These are phyloP conservation scores for Eclectus roratus DNA, from an alignment of 2,113 vertebrate species.

Conservation along the genomic window DNA sequence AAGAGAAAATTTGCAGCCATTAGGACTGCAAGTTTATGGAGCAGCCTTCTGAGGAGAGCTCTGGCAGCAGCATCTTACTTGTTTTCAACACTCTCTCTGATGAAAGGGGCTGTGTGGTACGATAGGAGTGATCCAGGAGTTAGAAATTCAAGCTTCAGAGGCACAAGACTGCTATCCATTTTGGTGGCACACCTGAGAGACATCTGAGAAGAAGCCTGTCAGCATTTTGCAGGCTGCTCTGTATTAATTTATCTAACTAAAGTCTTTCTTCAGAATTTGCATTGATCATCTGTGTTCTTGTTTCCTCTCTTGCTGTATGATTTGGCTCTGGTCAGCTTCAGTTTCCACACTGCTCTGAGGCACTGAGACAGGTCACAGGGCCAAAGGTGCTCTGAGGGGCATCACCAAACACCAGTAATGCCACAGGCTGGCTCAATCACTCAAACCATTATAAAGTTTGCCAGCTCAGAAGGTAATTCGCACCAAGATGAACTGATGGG, in stretches of 20 bases:
- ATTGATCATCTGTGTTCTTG: neutral
- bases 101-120: neutral
- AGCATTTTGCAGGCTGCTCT: neutral
- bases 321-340: neutral
- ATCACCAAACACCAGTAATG: neutral
- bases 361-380: neutral
- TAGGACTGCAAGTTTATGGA: neutral
- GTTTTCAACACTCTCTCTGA: neutral
- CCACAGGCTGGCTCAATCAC: neutral
- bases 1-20: neutral
- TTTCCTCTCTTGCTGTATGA: neutral
- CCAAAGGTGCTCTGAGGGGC: neutral
- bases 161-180: neutral
- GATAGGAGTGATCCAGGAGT: neutral
- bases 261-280: neutral
- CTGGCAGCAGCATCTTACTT: neutral
- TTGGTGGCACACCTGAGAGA: neutral
- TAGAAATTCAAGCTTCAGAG: neutral
- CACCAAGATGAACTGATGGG: neutral
- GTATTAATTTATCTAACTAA: neutral
- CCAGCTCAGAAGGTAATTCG: neutral
- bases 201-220: neutral
- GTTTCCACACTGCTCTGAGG: neutral
- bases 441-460: neutral
- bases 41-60: neutral